Conservation (phyloP, 1,140 invertebrate species). For the Hylyphantes graminicola region DNA sequence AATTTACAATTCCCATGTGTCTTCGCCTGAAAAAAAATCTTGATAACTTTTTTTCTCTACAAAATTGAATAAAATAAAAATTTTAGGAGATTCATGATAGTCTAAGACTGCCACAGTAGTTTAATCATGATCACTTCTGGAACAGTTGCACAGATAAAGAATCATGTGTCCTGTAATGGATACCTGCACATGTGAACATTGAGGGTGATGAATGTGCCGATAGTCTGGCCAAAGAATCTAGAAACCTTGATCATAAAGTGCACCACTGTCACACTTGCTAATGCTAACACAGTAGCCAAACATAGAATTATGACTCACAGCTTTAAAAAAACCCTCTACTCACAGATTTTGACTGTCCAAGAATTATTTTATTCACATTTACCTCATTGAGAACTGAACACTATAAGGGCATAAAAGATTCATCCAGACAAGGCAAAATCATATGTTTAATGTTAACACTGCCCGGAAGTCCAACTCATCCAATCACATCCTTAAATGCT, state of each 20-base stretch:
- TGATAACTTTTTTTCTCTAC: constrained; percentile 65
- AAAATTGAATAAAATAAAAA: neutral
- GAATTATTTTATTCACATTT: neutral
- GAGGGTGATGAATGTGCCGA: neutral
- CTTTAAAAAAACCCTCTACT: neutral
- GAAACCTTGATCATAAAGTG: neutral
- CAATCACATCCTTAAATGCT: too few species aligned
- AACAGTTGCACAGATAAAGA: neutral
- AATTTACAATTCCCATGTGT: constrained; percentile 83
- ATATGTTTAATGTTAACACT: too few species aligned
- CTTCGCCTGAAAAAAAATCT: constrained; percentile 73
- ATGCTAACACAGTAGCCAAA: neutral
- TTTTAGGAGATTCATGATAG: neutral
- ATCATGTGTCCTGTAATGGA: neutral
- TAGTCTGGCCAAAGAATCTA: neutral
- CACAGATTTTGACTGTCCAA: neutral
- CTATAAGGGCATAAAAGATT: too few species aligned
- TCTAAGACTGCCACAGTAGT: neutral
- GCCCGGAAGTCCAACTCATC: too few species aligned
- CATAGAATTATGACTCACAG: neutral
- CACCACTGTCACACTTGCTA: neutral
- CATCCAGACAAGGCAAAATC: too few species aligned
- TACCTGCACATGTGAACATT: neutral
- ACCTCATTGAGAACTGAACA: too few species aligned
- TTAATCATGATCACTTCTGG: neutral